phyloP scores from a whole-genome alignment of 92 coral and sea anemone genomes.

The Meandrina meandrites region DNA sequence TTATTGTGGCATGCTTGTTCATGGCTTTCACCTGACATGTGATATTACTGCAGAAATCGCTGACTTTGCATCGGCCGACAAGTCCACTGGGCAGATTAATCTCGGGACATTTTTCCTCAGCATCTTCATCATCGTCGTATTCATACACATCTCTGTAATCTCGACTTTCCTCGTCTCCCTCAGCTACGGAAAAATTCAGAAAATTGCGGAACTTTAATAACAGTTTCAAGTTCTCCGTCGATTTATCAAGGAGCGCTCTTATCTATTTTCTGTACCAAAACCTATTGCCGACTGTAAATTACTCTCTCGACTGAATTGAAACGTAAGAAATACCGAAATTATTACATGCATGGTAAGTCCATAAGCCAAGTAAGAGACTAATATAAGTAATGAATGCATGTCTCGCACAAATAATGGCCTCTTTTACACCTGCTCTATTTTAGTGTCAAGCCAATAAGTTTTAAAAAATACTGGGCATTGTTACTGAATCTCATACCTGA shows the following conservation, averaged over 20 bases:
- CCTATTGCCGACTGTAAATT: neutral
- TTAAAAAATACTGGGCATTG: too few species aligned
- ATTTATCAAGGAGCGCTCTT: neutral
- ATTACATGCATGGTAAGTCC: neutral
- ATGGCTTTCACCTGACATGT: constrained; percentile 29
- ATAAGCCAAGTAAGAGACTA: neutral
- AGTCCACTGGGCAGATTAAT: constrained; percentile 35
- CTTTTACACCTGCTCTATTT: neutral
- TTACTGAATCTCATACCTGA: neutral
- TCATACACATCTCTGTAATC: constrained; percentile 21
- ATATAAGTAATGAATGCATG: neutral
- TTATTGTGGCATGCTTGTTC: constrained; percentile 23
- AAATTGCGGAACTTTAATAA: too few species aligned
- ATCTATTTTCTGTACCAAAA: neutral
- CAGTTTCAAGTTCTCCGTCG: too few species aligned
- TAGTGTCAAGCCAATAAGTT: neutral
- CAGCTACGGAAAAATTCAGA: neutral
- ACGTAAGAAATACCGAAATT: neutral
- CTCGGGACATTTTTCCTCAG: constrained; percentile 38
- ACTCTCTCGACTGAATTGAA: neutral
- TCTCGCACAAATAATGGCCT: too few species aligned
- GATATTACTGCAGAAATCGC: constrained; percentile 51
- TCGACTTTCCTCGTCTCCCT: neutral
- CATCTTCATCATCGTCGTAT: constrained; percentile 1
- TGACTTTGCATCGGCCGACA: constrained; percentile 40